phyloP scores from a whole-genome alignment of 1,140 invertebrate genomes.

The Drosophila sucinea region DNA sequence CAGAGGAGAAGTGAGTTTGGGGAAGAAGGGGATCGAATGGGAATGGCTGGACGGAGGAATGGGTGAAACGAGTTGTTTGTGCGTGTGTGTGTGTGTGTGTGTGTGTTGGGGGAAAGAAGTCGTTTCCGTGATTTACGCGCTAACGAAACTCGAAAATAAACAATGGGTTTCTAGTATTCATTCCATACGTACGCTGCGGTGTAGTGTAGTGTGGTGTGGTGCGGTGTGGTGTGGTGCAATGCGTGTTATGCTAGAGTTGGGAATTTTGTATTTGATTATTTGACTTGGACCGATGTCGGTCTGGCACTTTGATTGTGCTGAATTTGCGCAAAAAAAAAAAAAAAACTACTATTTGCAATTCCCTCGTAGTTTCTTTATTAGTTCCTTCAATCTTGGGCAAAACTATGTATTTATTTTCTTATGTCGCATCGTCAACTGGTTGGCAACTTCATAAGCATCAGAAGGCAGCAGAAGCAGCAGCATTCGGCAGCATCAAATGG shows the following conservation, averaged over 20 bases:
- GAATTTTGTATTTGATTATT: constrained; percentile 57
- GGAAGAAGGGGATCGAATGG: background rate
- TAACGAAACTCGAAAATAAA: constrained; percentile 75
- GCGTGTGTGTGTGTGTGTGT: background rate
- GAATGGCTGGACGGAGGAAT: background rate
- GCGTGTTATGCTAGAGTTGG: constrained; percentile 12
- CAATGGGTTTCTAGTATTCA: constrained; percentile 72
- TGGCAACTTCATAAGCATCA: constrained; percentile 53
- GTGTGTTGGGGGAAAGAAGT: constrained; percentile 34
- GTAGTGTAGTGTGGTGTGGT: constrained; percentile 31
- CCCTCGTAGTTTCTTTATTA: constrained; percentile 25
- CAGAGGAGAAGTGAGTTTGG: background rate
- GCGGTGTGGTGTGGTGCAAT: constrained; percentile 13
- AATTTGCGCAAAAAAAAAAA: constrained; percentile 50
- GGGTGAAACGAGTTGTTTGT: constrained; percentile 1
- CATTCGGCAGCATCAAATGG: constrained; percentile 71
- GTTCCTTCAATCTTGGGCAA: constrained; percentile 1
- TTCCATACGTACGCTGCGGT: constrained; percentile 28
- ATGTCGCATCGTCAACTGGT: constrained; percentile 69
- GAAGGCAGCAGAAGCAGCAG: background rate
- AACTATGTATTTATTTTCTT: constrained; percentile 70
- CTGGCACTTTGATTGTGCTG: constrained; percentile 76
- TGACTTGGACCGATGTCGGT: constrained; percentile 58
- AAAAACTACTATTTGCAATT: constrained; percentile 42
- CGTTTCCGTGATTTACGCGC: constrained; percentile 79